phyloP scores from a whole-genome alignment of 2,113 vertebrate species.

The Scalopus aquaticus region DNA sequence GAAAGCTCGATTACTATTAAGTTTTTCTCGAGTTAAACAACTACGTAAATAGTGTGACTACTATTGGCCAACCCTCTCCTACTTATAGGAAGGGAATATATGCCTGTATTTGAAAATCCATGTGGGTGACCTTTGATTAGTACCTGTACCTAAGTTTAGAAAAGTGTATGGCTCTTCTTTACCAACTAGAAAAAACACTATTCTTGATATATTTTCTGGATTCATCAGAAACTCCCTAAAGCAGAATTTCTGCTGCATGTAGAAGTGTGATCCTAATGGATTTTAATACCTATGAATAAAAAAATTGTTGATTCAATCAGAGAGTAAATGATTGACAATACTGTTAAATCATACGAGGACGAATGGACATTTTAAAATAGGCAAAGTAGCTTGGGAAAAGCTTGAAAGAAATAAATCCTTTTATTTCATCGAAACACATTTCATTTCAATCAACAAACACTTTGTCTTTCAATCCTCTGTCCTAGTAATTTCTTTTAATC shows the following conservation, averaged over 20 bases:
- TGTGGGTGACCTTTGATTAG: neutral
- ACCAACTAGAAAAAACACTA: neutral
- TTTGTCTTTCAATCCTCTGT: neutral
- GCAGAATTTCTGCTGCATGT: neutral
- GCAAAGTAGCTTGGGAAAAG: neutral
- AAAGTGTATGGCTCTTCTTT: neutral
- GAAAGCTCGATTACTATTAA: neutral
- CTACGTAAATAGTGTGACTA: neutral
- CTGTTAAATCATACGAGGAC: neutral
- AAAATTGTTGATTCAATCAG: neutral
- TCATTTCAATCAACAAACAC: neutral
- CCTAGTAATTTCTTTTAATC: neutral
- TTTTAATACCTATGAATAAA: neutral
- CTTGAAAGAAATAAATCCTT: neutral
- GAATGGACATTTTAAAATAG: neutral
- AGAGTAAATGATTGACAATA: neutral
- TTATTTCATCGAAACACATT: neutral
- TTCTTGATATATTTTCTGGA: neutral
- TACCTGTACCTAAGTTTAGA: neutral
- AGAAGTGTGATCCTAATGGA: neutral
- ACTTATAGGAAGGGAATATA: neutral
- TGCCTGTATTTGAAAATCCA: neutral
- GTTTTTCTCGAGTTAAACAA: conserved; percentile 6
- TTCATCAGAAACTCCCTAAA: neutral
- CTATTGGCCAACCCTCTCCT: neutral